phyloP scores from a whole-genome alignment of 1,140 invertebrate genomes.

The Tetramorium parvispinum region DNA sequence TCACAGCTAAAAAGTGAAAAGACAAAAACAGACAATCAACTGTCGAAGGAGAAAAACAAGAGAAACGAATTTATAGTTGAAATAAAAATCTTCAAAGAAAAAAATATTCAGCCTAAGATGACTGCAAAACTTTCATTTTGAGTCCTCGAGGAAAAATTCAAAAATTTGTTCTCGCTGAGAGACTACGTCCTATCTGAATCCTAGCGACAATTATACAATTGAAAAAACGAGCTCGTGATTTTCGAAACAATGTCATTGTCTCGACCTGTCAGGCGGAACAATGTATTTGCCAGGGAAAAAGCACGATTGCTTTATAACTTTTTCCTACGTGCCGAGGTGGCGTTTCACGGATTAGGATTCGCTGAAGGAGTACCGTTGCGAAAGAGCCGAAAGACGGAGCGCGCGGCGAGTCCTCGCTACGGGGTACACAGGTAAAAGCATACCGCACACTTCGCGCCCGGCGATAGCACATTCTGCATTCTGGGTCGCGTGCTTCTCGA shows the following conservation, averaged over 20 bases:
- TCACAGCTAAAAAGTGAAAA: not conserved
- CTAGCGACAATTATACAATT: not conserved
- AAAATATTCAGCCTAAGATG: not conserved
- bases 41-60: not conserved
- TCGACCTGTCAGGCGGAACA: not conserved
- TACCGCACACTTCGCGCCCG: slow-evolving; percentile 33
- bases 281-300: slow-evolving; percentile 16
- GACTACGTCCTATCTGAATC: not conserved
- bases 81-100: not conserved
- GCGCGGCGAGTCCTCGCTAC: not conserved
- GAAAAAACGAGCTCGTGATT: not conserved
- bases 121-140: not conserved
- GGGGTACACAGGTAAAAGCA: slow-evolving; percentile 5
- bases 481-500: slow-evolving; percentile 76
- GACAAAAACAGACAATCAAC: not conserved
- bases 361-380: slow-evolving; percentile 68
- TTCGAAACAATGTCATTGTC: not conserved
- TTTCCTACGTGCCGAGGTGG: slow-evolving; percentile 60
- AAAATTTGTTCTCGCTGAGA: not conserved
- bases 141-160: not conserved
- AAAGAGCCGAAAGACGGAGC: slow-evolving; percentile 47
- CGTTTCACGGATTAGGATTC: slow-evolving; percentile 69
- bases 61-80: not conserved
- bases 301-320: slow-evolving; percentile 24
- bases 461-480: slow-evolving; percentile 72